These are phyloP conservation scores for Tyto alba DNA, from an alignment of 2,113 vertebrate genomes.

Conservation along the genomic window DNA sequence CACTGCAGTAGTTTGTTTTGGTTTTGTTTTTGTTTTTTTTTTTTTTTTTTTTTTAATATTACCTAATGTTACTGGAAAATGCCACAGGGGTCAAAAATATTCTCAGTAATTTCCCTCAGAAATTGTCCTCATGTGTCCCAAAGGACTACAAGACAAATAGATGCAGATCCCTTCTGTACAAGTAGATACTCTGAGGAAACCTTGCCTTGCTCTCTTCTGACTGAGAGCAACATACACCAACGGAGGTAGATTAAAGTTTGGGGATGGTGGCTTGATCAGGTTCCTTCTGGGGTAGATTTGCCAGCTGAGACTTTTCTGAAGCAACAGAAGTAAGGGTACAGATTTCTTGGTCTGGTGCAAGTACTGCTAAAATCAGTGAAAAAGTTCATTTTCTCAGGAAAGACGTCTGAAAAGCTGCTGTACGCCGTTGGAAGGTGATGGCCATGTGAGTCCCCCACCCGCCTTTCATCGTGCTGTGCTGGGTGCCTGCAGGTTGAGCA, in stretches of 20 bases:
- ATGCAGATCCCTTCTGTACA: neutral
- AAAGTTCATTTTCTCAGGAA: neutral
- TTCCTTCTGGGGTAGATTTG: neutral
- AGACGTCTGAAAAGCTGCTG: neutral
- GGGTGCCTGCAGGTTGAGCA: neutral
- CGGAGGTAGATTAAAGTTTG: neutral
- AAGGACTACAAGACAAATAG: neutral
- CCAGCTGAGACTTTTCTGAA: neutral
- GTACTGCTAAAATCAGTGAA: neutral
- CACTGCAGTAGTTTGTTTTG: neutral
- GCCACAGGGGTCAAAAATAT: neutral
- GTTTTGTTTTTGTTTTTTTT: no score
- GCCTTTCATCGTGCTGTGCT: fast-evolving
- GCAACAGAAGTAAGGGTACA: neutral
- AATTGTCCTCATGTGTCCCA: neutral
- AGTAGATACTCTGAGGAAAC: neutral
- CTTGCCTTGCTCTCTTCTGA: neutral
- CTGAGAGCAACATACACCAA: neutral
- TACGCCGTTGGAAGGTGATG: neutral
- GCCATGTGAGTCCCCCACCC: fast-evolving
- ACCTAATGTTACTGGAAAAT: neutral
- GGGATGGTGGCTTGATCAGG: neutral
- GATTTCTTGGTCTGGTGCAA: neutral
- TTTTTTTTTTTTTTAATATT: neutral
- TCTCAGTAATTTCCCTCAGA: neutral